Conservation (phyloP, 2,113 vertebrate species). For the Lagopus leucura region DNA sequence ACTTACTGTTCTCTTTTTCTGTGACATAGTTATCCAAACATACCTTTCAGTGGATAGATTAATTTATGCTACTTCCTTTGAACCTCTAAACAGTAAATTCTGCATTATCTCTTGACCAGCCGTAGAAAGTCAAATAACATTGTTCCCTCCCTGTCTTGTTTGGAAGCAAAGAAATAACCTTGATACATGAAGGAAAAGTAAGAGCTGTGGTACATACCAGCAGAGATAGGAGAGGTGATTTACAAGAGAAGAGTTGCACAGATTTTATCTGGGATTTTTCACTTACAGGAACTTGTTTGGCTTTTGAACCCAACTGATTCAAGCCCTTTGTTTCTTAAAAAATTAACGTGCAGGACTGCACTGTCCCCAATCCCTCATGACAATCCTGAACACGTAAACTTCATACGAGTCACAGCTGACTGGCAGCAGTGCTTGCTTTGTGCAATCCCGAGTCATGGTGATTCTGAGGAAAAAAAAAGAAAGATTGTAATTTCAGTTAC, state of each 20-base stretch:
- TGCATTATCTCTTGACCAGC: not conserved
- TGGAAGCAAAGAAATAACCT: constrained; percentile 32
- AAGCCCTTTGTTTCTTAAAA: constrained; percentile 22
- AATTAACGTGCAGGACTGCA: not conserved
- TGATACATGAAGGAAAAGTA: not conserved
- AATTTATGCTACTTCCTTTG: constrained; percentile 9
- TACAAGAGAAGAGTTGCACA: not conserved
- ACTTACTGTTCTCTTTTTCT: constrained; percentile 8
- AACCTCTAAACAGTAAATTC: constrained; percentile 30
- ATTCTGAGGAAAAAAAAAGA: not conserved
- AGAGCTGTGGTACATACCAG: not conserved
- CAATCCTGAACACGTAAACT: constrained; percentile 23
- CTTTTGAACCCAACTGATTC: not conserved
- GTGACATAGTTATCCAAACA: not conserved
- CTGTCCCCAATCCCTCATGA: constrained; percentile 1
- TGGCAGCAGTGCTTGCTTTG: constrained; percentile 7
- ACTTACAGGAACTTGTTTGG: constrained; percentile 15
- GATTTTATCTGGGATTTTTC: constrained; percentile 24
- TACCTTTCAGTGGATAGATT: not conserved
- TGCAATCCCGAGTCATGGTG: not conserved
- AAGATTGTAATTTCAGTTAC: not conserved
- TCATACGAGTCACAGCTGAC: not conserved
- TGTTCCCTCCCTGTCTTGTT: not conserved
- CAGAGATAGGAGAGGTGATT: constrained; percentile 9
- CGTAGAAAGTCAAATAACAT: constrained; percentile 28